Conservation (phyloP, 37 sponge, comb jelly and placozoan genomes). For the Cladorhizidae sp. region DNA sequence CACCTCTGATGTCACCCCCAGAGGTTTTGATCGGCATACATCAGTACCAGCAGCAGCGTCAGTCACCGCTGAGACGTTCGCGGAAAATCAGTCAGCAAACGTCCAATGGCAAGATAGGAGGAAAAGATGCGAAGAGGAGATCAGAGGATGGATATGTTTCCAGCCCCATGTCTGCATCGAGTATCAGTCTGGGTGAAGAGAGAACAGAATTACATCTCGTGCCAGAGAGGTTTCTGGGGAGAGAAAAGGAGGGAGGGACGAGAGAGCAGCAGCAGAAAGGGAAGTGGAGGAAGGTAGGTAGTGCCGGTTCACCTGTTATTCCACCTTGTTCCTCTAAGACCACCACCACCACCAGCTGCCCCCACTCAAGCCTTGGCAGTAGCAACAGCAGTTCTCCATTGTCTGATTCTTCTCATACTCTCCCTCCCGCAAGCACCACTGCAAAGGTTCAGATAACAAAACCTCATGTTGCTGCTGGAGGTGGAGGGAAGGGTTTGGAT, state of each 20-base stretch:
- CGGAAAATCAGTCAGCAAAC: neutral
- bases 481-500: neutral
- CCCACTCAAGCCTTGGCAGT: neutral
- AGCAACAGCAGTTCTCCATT: neutral
- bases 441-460: neutral
- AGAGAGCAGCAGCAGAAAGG: slow-evolving; percentile 12
- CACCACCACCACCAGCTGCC: too few species aligned
- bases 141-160: slow-evolving; percentile 9
- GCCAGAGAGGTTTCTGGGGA: neutral
- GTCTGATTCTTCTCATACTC: neutral
- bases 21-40: neutral
- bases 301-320: slow-evolving; percentile 17
- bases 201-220: neutral
- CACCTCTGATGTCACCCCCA: neutral
- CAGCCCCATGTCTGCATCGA: neutral
- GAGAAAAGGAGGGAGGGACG: neutral
- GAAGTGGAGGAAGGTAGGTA: slow-evolving; percentile 53
- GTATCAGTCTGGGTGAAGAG: neutral
- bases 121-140: slow-evolving; percentile 2
- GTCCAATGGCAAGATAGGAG: neutral
- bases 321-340: neutral
- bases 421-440: neutral
- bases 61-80: neutral
- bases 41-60: neutral
- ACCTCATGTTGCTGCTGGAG: neutral